Evolutionary conservation across 1,140 invertebrate genomes (phyloP), one percentile per base, ranked within the genome.

Genomic region (Bombus huntii): DNA sequence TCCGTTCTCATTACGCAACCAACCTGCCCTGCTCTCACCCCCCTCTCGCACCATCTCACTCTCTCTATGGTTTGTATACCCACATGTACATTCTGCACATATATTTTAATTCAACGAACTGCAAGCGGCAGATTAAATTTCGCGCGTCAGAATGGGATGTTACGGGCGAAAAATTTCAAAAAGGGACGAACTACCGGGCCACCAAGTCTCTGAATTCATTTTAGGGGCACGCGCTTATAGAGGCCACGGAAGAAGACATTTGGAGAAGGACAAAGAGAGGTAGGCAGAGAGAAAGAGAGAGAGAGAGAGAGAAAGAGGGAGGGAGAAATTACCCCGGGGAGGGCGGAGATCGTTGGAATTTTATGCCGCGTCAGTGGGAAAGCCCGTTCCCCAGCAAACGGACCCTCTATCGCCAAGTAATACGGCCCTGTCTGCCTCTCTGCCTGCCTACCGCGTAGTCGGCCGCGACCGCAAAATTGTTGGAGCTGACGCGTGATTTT

Each of bases 41-140:
- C 31, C 15, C 31, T 37, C 28, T 31, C 28, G 2, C 31, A 0
- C 10, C 2, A 18, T 18, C 42, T 39, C 8, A 1, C 10, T 74
- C 25, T 15, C 22, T 2, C 62, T 1, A 15, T 6, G 8, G 28
- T 53, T 25, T 44, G 62, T 39, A 31, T 65, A 65, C 22, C 25
- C 15, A 42, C 53, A 47, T 18, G 59, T 42, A 42, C 62, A n/a
- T 13, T 22, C 62, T 31, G 8, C 39, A 39, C 57, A 57, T 74
- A 77, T 78, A 86, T 90, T 90, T 90, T 90, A 90, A 90, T 90
- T 90, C 83, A 79, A 81, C 86, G 70, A 79, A 86, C 82, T 85
- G 82, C 89, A 68, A 85, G 81, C 85, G 53, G 77, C 82, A 90
- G 89, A 90, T 90, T 90, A 87, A 90, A 90, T 90, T 90, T 90